Evolutionary conservation across 2,113 vertebrate species (phyloP).

Genomic region (Acinonyx jubatus): DNA sequence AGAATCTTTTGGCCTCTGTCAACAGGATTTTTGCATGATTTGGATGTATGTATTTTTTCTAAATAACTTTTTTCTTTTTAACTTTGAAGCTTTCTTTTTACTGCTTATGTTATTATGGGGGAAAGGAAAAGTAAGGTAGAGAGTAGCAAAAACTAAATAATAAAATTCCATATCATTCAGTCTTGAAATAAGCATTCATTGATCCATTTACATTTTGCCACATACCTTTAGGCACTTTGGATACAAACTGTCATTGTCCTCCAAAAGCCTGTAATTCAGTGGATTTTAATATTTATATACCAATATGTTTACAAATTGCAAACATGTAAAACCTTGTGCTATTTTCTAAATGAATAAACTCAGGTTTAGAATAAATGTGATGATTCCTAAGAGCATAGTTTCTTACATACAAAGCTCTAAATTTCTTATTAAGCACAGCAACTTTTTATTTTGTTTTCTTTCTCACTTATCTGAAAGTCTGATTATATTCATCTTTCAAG

Average conservation of each 20-base stretch:
- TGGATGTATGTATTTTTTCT: not conserved
- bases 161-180: not conserved
- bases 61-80: not conserved
- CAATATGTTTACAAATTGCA: not conserved
- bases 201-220: not conserved
- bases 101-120: not conserved
- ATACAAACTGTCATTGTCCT: not conserved
- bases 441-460: slow-evolving; percentile 11
- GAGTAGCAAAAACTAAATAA: not conserved
- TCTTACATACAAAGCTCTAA: not conserved
- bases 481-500: not conserved
- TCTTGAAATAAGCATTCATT: not conserved
- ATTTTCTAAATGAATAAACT: not conserved
- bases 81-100: not conserved
- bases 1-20: not conserved
- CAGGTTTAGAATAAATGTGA: not conserved
- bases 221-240: not conserved
- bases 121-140: not conserved
- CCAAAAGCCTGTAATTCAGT: not conserved
- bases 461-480: not conserved
- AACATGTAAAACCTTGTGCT: not conserved
- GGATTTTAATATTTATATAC: not conserved
- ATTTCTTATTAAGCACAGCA: not conserved
- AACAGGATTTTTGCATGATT: not conserved
- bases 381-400: not conserved